Base-by-base conservation (phyloP, 30 jellyfish, hydroid and myxozoan species). In the Mastigias papua region DNA sequence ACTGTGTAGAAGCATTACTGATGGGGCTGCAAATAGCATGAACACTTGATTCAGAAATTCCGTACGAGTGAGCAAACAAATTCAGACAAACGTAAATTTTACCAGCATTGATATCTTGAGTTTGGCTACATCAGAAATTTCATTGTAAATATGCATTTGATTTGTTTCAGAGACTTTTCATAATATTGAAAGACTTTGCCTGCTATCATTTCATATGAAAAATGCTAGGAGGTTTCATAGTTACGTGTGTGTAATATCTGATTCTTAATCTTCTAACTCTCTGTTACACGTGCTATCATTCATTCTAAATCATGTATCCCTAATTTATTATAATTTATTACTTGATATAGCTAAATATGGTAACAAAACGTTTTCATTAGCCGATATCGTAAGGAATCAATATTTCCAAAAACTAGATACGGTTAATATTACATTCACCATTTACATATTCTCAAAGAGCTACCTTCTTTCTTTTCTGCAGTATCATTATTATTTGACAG, bases 1-100 rank as follows among this genome's bases (percentile, higher is more conserved):
- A 25, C 84, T 69, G 34, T 81, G 91, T 2, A 81, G 84, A 26
- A 81, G 58, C 91, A 81, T 67, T n/a, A 66, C 88, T 30, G 88
- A 77, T 30, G 67, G 16, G 2, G 17, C 67, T 51, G 27, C 2
- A 51, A 51, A 2, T 16, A 17, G 17, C 7, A 21, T 51, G 54
- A 6, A 37, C 10, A 51, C 13, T 46, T 46, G 16, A 16, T 6
- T 46, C 60, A 58, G 26, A 8, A 28, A 8, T 58, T 5, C 21
- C 26, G 70, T 4, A 20, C 29, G 7, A 58, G 3, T 58, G 29
- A 20, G n/a, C n/a, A 58, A 58, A 16, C 13, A 61, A 61, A 61
- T 61, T 61, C 73, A 61, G 25, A 6, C 73, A 58, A 58, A 28
- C 26, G 8, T 4, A 58, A 58, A 8, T 28, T 58, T n/a, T 58